Conservation (phyloP, 2,797 vertebrate genomes). For the Protosalanx chinensis region DNA sequence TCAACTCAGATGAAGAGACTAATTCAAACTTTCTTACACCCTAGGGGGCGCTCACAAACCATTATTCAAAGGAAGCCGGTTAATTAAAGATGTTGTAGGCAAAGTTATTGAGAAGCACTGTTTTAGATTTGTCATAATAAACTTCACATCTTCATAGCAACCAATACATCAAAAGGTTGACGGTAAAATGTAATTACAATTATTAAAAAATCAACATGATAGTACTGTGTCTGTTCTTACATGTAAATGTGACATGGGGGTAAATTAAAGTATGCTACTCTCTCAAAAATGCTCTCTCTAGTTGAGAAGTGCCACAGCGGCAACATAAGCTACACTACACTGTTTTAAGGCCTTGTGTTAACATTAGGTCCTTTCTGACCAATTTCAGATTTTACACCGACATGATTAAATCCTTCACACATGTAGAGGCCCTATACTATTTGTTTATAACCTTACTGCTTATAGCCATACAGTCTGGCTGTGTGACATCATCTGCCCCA, state of each 20-base stretch:
- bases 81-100: not conserved
- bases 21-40: no score
- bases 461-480: conserved; percentile 36
- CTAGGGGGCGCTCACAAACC: conserved; percentile 43
- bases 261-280: no score
- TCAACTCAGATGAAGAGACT: not conserved
- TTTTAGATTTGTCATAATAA: not conserved
- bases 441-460: conserved; percentile 23
- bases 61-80: not conserved
- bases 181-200: no score
- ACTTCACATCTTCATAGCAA: conserved; percentile 9
- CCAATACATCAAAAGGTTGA: no score
- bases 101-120: not conserved
- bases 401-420: not conserved
- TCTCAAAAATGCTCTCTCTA: no score
- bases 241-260: no score
- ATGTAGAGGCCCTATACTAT: not conserved
- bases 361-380: no score
- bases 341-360: no score
- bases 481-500: conserved; percentile 58
- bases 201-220: no score
- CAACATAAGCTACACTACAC: no score
- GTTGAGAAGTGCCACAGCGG: no score
- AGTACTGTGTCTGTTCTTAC: no score
- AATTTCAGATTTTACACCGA: not conserved